A percentile compares a stretch with the other conserved stretches of the same genome.
These are phyloP conservation scores for Melipona bicolor DNA, from an alignment of 2,888 invertebrate species.

Conservation along the genomic window DNA sequence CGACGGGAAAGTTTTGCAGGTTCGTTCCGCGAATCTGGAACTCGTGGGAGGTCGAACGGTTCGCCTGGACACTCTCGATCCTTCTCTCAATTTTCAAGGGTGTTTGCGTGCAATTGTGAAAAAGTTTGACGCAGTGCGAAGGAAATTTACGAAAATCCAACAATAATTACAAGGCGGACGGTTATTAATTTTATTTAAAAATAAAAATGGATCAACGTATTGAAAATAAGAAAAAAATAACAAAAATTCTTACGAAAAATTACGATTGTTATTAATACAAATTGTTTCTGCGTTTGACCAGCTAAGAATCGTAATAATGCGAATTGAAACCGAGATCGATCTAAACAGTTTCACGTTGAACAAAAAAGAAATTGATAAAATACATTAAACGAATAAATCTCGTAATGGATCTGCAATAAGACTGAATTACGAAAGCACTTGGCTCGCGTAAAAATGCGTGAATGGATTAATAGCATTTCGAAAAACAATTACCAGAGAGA, in stretches of 20 bases:
- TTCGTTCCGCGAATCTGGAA: slow-evolving; percentile 28
- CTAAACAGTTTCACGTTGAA: too few species aligned
- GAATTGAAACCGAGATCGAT: too few species aligned
- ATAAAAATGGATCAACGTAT: too few species aligned
- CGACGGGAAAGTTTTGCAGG: slow-evolving; percentile 54
- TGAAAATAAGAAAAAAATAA: too few species aligned
- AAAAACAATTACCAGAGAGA: not conserved
- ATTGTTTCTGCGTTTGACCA: too few species aligned
- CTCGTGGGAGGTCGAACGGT: slow-evolving; percentile 33
- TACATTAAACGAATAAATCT: too few species aligned
- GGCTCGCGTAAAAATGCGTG: not conserved
- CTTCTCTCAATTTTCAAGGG: slow-evolving; percentile 36
- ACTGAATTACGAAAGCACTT: not conserved
- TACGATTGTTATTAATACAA: too few species aligned
- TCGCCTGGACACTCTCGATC: slow-evolving; percentile 44
- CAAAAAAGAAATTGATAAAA: too few species aligned
- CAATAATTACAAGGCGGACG: not conserved
- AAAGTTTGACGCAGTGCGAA: slow-evolving; percentile 14
- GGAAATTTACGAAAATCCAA: not conserved
- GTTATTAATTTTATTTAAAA: not conserved
- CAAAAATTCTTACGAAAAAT: too few species aligned
- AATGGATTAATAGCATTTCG: not conserved
- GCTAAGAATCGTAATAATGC: too few species aligned
- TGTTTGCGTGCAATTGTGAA: slow-evolving; percentile 19
- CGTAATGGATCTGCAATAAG: not conserved